These are phyloP conservation scores for Oceanodroma tethys DNA, from an alignment of 2,113 vertebrate genomes.

Conservation along the genomic window DNA sequence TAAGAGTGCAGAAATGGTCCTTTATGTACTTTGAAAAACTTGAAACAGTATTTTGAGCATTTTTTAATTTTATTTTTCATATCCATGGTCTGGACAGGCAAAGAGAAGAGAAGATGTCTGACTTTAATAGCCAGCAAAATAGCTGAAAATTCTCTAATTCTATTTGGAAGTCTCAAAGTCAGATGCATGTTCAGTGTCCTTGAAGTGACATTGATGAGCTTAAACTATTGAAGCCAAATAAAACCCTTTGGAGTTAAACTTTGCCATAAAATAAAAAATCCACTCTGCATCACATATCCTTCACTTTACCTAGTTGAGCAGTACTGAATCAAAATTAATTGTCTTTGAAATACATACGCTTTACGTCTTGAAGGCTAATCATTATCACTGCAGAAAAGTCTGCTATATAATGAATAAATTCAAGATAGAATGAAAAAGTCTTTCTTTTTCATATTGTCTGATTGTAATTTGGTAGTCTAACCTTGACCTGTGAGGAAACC, in stretches of 20 bases:
- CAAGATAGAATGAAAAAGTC: neutral
- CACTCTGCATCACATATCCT: neutral
- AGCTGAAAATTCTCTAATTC: neutral
- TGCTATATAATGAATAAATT: slow-evolving; percentile 10
- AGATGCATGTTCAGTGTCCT: neutral
- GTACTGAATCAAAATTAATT: slow-evolving; percentile 31
- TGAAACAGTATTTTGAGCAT: neutral
- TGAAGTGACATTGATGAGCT: slow-evolving; percentile 20
- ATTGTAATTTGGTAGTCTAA: neutral
- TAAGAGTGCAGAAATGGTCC: neutral
- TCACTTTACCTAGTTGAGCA: neutral
- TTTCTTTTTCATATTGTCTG: neutral
- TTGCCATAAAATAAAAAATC: slow-evolving; percentile 13
- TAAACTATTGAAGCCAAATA: neutral
- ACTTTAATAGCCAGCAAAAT: neutral
- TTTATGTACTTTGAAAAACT: neutral
- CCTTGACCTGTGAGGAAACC: neutral
- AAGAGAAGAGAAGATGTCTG: neutral
- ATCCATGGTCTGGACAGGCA: neutral
- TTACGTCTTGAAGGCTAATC: slow-evolving; percentile 22
- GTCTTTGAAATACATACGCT: neutral
- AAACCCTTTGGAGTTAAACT: slow-evolving; percentile 1
- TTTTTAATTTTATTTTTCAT: neutral
- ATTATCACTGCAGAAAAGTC: neutral
- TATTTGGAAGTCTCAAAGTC: neutral